These are phyloP conservation scores for Eulemur rufifrons DNA, from an alignment of 2,113 vertebrate species.

Conservation along the genomic window DNA sequence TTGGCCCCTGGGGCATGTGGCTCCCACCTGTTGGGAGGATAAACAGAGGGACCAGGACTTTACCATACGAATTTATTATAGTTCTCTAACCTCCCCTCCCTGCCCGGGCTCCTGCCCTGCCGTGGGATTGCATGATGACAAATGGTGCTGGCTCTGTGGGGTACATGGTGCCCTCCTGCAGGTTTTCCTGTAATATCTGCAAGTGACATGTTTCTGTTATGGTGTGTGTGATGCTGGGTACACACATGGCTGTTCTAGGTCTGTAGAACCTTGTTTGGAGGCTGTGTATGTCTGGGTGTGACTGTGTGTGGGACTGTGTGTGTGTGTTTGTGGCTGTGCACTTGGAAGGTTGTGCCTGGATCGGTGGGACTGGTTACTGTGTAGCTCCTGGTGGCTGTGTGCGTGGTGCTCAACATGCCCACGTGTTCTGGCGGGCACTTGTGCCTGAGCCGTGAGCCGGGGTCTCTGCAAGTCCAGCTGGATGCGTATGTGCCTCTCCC, in stretches of 20 bases:
- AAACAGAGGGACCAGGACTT: not conserved
- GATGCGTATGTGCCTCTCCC: not conserved
- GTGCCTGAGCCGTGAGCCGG: not conserved
- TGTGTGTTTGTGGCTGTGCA: not conserved
- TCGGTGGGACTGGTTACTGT: not conserved
- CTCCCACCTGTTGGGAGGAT: not conserved
- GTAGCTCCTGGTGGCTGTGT: not conserved
- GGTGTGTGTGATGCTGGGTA: not conserved
- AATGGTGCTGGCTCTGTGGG: not conserved
- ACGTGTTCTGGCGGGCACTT: accelerated
- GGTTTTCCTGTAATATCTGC: not conserved
- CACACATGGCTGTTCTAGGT: not conserved
- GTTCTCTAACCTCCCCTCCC: not conserved
- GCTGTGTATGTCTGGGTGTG: not conserved
- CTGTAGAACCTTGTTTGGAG: not conserved
- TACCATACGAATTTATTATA: not conserved
- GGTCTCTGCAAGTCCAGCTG: not conserved
- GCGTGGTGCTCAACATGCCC: not conserved
- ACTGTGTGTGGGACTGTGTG: not conserved
- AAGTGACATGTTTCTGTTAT: not conserved
- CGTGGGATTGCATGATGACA: not conserved
- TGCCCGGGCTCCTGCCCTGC: not conserved
- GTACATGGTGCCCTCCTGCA: not conserved
- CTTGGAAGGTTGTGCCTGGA: not conserved
- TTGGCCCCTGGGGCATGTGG: not conserved